Evolutionary conservation across 2,888 invertebrate genomes (phyloP), one percentile per base, ranked within the genome.

Genomic region (Nipponacmea schrenckii): DNA sequence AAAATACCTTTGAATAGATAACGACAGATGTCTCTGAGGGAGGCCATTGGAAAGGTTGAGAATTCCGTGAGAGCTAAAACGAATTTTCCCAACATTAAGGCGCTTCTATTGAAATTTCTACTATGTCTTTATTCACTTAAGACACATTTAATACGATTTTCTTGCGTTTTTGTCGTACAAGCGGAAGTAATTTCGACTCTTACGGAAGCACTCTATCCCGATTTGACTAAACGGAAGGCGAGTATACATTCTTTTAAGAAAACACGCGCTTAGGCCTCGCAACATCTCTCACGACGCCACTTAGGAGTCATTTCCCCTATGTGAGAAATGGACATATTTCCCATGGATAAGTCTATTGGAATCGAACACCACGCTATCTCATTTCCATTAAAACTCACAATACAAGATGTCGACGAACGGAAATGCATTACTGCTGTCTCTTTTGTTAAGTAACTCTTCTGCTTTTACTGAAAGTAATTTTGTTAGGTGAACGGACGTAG

Each of bases 391-490:
- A 66, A 67, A 24, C 15, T 44, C 48, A 73, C 73, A 73, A 73
- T 67, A 68, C 67, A 48, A 65, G 56, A 63, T 66, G 64, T 65
- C 69, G 31, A 24, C 15, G 44, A n/a, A 50, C 44, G 73, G 73
- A 73, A 73, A 70, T 67, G 62, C 73, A 73, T 73, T 73, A 73
- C 70, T 70, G 70, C 70, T 66, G 64, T 50, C 48, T 48, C 68
- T 56, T 73, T 68, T 27, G 64, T 48, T 24, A 17, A 68, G 67
- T 45, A 70, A 68, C 64, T 64, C 68, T 26, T 65, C 27, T 44
- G 64, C 70, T 64, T 70, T 70, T 62, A 70, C 44, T 56, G 50
- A 26, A 65, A 39, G 70, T 65, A 56, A 24, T 24, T 56, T 20
- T 56, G 24, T 39, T 56, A 24, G 56, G 56, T 56, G 20, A 39